These are phyloP conservation scores for Antheraea pernyi DNA, from an alignment of 1,140 invertebrate species.

Conservation along the genomic window DNA sequence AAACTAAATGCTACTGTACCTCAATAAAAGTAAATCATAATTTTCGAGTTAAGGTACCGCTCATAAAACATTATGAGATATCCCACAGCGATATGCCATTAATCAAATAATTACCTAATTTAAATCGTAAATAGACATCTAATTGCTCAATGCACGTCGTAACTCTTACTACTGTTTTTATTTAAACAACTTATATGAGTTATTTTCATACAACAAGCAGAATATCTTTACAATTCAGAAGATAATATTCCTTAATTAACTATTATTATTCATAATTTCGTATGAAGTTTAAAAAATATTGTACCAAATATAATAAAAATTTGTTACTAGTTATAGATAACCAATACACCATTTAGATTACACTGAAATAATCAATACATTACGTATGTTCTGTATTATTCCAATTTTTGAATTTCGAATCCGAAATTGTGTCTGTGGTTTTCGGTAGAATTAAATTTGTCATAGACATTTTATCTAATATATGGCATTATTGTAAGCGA, in stretches of 20 bases:
- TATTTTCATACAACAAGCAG: not conserved
- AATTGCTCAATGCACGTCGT: slow-evolving; percentile 21
- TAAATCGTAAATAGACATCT: slow-evolving; percentile 22
- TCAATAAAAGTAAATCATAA: slow-evolving; percentile 4
- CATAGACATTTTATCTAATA: no score
- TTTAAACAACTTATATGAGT: slow-evolving; percentile 9
- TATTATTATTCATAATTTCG: no score
- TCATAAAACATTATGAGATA: not conserved
- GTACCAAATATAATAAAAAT: no score
- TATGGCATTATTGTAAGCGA: no score
- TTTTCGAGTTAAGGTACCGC: slow-evolving; percentile 10
- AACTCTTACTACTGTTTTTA: slow-evolving; percentile 18
- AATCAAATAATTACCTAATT: slow-evolving; percentile 18
- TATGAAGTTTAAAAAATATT: no score
- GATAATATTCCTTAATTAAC: not conserved
- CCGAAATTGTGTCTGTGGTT: no score
- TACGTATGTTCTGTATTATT: no score
- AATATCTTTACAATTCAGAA: not conserved
- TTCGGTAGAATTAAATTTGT: no score
- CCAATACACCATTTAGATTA: no score
- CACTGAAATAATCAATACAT: no score
- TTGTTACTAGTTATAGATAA: no score
- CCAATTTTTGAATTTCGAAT: no score
- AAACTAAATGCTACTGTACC: not conserved
- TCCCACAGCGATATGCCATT: slow-evolving; percentile 5